phyloP scores from a whole-genome alignment of 2,113 vertebrate genomes.

The Saccopteryx leptura region DNA sequence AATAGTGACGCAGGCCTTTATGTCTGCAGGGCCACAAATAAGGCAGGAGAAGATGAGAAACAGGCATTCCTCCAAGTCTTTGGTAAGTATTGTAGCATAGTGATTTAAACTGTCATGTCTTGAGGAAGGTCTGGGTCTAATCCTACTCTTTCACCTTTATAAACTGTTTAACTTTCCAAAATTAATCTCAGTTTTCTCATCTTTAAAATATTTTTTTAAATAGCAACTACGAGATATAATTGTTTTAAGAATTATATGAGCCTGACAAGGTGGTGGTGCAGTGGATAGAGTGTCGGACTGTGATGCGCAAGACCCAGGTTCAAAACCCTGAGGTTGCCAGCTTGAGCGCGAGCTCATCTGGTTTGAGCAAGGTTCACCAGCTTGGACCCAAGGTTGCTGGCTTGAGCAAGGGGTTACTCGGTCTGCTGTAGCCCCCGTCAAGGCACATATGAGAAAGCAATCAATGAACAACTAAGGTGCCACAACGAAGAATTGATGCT shows the following conservation, averaged over 20 bases:
- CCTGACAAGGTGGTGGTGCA: too few relatives aligned
- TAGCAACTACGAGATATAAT: background rate
- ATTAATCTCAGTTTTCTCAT: background rate
- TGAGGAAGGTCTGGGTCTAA: background rate
- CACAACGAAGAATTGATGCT: too few relatives aligned
- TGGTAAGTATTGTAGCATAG: conserved; percentile 90
- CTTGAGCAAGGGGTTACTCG: too few relatives aligned
- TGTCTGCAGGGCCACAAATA: conserved; percentile 95
- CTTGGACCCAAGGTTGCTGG: too few relatives aligned
- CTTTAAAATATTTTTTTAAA: conserved; percentile 3
- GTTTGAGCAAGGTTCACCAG: too few relatives aligned
- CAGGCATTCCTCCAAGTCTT: conserved; percentile 98
- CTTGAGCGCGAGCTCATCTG: too few relatives aligned
- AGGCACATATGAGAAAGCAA: too few relatives aligned
- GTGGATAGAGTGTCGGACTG: too few relatives aligned
- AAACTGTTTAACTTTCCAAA: background rate
- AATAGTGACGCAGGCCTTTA: conserved; percentile 94
- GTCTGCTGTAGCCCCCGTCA: too few relatives aligned
- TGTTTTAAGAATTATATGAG: conserved; percentile 12
- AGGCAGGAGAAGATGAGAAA: conserved; percentile 95
- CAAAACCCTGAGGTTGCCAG: too few relatives aligned
- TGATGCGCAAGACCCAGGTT: too few relatives aligned
- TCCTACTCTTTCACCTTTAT: background rate
- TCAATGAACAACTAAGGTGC: too few relatives aligned
- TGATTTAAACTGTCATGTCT: background rate